Base-by-base conservation (phyloP, 1,140 invertebrate species). In the Pseudomyrmex concolor region DNA sequence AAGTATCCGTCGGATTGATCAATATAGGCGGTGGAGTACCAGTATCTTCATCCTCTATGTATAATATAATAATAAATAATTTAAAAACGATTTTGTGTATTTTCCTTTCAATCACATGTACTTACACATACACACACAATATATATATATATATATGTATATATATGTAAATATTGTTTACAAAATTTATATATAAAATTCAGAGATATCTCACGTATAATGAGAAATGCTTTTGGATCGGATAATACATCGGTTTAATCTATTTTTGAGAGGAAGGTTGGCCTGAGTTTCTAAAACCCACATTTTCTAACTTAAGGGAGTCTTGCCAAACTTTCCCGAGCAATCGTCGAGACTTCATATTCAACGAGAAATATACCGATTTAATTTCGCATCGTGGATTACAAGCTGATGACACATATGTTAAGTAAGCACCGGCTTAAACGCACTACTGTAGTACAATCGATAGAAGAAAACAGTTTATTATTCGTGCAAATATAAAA, bases 41-140 rank as follows among this genome's bases (percentile, higher is more conserved):
- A 63, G 87, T 81, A 70, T 94, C 93, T 15, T 94, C 94, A 10
- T 94, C 93, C 86, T 94, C 93, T 93, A 88, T 85, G 88, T 84
- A 76, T 62, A 72, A 67, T 51, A 76, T 22, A 62, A 87, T 64
- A 63, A 22, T 55, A 9, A 62, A 25, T 13, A 9, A n/a, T 19
- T 19, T 51, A 17, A 74, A 12, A 57, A 72, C 12, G 9, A n/a
- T 68, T 54, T 19, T 70, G 3, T 13, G 50, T 15, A 59, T 64
- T 1, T 34, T 7, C 34, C 4, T 34, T 34, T 34, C 5, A 34
- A 34, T 34, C 3, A 34, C 5, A 3, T 34, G 34, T 34, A 34
- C 34, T 34, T 34, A 34, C 34, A 34, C 34, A 34, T 5, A 7
- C 34, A 34, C 25, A 45, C 10, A 5, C 25, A 77, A 57, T 55